These are phyloP conservation scores for Leucoptera coffeella DNA, from an alignment of 2,888 invertebrate species.

Conservation along the genomic window DNA sequence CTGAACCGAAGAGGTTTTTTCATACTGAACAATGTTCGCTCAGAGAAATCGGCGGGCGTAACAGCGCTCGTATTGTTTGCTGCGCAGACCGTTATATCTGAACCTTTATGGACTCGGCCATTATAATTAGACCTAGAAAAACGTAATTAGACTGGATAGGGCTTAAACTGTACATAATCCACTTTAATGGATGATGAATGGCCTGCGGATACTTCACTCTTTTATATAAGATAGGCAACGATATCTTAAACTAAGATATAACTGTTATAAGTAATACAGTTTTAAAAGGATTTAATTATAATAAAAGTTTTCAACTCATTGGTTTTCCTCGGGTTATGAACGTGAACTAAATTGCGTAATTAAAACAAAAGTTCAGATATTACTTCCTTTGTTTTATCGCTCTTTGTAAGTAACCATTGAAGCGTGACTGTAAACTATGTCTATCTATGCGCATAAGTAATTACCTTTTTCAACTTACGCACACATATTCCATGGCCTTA, in stretches of 20 bases:
- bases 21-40: conserved; percentile 49
- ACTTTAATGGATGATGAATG: too few relatives aligned
- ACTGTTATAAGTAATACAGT: not conserved
- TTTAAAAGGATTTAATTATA: not conserved
- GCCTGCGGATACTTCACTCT: too few relatives aligned
- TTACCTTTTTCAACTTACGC: too few relatives aligned
- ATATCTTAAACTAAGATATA: too few relatives aligned
- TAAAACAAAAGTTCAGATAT: not conserved
- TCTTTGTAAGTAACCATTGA: conserved; percentile 2
- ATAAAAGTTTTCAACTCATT: not conserved
- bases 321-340: not conserved
- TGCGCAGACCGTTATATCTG: too few relatives aligned
- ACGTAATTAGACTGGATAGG: too few relatives aligned
- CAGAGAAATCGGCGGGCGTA: conserved; percentile 49
- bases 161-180: too few relatives aligned
- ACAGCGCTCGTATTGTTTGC: conserved; percentile 40
- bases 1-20: conserved; percentile 34
- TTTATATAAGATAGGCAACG: too few relatives aligned
- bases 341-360: not conserved
- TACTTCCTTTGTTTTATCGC: not conserved
- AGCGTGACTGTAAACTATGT: conserved; percentile 1
- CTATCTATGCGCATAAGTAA: conserved; percentile 2
- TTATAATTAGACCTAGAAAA: too few relatives aligned
- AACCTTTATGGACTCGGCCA: too few relatives aligned
- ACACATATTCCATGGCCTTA: too few relatives aligned